Evolutionary conservation across 1,140 invertebrate genomes (phyloP).

Genomic region (Drosophila baimaii): DNA sequence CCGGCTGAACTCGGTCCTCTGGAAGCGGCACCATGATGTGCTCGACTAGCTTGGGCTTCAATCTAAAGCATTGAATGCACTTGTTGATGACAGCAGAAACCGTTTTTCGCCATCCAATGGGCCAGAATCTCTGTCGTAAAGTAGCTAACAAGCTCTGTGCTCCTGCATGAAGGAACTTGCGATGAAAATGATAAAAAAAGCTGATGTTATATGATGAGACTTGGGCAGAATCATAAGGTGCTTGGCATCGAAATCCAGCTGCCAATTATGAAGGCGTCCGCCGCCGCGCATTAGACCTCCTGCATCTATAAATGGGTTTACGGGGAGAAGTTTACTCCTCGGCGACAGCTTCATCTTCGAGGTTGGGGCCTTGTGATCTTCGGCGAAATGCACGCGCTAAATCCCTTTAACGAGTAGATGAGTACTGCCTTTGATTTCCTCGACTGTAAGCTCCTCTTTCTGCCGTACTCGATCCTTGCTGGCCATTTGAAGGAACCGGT

Average conservation of each 20-base stretch:
- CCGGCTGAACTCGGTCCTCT: constrained; percentile 12
- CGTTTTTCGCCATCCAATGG: constrained; percentile 57
- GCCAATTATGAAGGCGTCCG: neutral
- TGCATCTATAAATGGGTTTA: neutral
- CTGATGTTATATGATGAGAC: neutral
- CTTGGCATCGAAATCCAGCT: too few relatives aligned
- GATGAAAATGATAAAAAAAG: neutral
- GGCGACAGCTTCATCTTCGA: too few relatives aligned
- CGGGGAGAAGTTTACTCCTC: too few relatives aligned
- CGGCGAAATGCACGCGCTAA: neutral
- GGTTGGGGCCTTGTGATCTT: constrained; percentile 2
- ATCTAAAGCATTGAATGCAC: constrained; percentile 75
- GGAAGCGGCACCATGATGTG: constrained; percentile 78
- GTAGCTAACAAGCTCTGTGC: neutral
- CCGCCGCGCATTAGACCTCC: neutral
- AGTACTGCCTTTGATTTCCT: neutral
- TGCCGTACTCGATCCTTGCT: neutral
- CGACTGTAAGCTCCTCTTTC: neutral
- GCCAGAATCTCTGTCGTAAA: constrained; percentile 59
- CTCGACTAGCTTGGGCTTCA: constrained; percentile 49
- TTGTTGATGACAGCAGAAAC: constrained; percentile 44
- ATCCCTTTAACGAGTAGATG: constrained; percentile 5
- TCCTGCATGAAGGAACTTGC: neutral
- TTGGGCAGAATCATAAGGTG: neutral
- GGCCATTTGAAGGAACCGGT: neutral